Evolutionary conservation across 2,797 vertebrate species (phyloP), one percentile per base, ranked within the genome.

Genomic region (Mormyrops attenuatus): DNA sequence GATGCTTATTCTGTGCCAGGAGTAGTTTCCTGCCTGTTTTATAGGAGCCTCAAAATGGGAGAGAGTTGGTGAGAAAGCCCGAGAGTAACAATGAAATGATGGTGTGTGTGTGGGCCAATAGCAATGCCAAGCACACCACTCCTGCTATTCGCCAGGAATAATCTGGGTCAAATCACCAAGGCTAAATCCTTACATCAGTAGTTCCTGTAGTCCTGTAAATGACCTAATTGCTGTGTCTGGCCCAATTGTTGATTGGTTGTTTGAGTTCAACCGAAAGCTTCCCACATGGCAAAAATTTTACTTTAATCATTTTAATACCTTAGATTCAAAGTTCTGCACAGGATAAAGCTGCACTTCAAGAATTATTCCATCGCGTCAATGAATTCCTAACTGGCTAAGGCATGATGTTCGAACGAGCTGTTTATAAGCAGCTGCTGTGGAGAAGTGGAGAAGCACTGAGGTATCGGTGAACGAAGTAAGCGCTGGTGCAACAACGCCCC

Each of bases 1-100:
- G 49, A 2, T 3, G 20, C 44, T 17, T 60, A 87, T 0, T 87
- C 55, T 90, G 34, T 89, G 69, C 89, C 50, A 50, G 26, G 86
- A 80, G 87, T 87, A 89, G 82, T 26, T 88, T 30, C 89, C 89
- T 84, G 88, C 57, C 82, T 22, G 89, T 86, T 89, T 84, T 92
- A 92, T 88, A 73, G 92, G 69, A 38, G 26, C 0, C 87, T 88
- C 84, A 66, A 17, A 38, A 90, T 91, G 60, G 89, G 7, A 88
- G 13, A 3, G n/a, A 63, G 38, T 47, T 60, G 17, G n/a, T 1
- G 52, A 30, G 77, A 22, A 55, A 17, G 30, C 53, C 1, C 26
- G 2, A 53, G 22, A 47, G 50, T 17, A 47, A 49, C 11, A 41
- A 41, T 8, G 69, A 41, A 53, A 52, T 20, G 22, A 80, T 52